Conservation (phyloP, 2,888 invertebrate species). For the Oeneis ivallda region DNA sequence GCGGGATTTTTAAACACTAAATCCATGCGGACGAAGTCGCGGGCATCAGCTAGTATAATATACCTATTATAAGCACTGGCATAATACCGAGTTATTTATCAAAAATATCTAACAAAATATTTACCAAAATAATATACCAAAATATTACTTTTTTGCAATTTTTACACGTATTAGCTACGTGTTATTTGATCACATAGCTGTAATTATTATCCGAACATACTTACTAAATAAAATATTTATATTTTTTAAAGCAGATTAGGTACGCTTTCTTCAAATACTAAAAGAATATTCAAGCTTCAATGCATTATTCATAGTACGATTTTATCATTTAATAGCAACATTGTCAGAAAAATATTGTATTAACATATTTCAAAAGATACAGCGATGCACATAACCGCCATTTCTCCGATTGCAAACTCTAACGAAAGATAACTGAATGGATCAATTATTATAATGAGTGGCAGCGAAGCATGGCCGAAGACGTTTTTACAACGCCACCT, state of each 20-base stretch:
- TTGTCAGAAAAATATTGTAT: slow-evolving; percentile 6
- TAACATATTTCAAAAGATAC: slow-evolving; percentile 12
- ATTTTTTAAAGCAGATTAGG: neutral
- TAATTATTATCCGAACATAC: too few species aligned
- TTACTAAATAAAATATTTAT: too few species aligned
- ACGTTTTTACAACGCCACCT: slow-evolving; percentile 66
- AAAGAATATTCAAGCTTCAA: neutral
- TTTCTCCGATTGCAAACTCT: slow-evolving; percentile 25
- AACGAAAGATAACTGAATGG: slow-evolving; percentile 21
- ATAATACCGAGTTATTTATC: too few species aligned
- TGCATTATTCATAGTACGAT: slow-evolving; percentile 1
- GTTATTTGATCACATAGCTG: too few species aligned
- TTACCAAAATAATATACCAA: too few species aligned
- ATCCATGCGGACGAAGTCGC: too few species aligned
- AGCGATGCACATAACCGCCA: slow-evolving; percentile 10
- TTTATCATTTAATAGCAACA: slow-evolving; percentile 3
- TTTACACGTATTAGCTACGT: too few species aligned
- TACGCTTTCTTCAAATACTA: slow-evolving; percentile 5
- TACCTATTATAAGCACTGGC: too few species aligned
- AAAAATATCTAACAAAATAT: too few species aligned
- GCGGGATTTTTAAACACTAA: too few species aligned
- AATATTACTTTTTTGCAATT: too few species aligned
- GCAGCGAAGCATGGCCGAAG: slow-evolving; percentile 56
- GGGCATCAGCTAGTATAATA: too few species aligned
- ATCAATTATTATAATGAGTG: slow-evolving; percentile 24